A percentile compares a stretch with the other conserved stretches of the same genome.
Conservation (phyloP, 23 tunicate genomes). For the Halocynthia roretzi region DNA sequence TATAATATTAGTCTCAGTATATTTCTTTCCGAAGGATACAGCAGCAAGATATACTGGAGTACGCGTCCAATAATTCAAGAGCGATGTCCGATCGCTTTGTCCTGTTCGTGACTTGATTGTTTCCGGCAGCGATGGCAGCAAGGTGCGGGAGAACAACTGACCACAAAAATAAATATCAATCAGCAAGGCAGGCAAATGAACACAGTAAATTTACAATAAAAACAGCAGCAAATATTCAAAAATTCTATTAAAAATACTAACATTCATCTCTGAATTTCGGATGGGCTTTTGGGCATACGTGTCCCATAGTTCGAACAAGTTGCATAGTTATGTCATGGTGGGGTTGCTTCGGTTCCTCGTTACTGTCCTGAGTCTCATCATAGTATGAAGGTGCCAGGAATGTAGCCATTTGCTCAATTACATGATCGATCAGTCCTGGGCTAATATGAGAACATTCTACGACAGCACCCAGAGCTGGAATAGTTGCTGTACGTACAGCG, state of each 20-base stretch:
- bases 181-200: background rate
- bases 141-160: slow-evolving; percentile 75
- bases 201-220: no score
- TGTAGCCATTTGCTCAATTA: slow-evolving; percentile 50
- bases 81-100: slow-evolving; percentile 54
- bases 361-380: slow-evolving; percentile 17
- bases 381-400: slow-evolving; percentile 43
- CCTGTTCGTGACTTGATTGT: slow-evolving; percentile 39
- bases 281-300: slow-evolving; percentile 40
- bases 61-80: slow-evolving; percentile 51
- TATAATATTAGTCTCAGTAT: no score
- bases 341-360: slow-evolving; percentile 38
- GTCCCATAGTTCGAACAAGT: slow-evolving; percentile 11
- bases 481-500: slow-evolving; percentile 47
- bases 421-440: slow-evolving; percentile 48
- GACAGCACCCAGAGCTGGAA: slow-evolving; percentile 45
- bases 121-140: slow-evolving; percentile 64
- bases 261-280: slow-evolving; percentile 90
- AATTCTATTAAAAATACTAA: slow-evolving; percentile 2
- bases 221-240: background rate
- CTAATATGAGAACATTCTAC: slow-evolving; percentile 29
- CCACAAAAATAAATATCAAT: background rate
- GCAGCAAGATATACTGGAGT: slow-evolving; percentile 76
- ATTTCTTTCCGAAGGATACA: slow-evolving; percentile 35
- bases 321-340: slow-evolving; percentile 48